Conservation (phyloP, 2,113 vertebrate species). For the Chloroceryle aenea region DNA sequence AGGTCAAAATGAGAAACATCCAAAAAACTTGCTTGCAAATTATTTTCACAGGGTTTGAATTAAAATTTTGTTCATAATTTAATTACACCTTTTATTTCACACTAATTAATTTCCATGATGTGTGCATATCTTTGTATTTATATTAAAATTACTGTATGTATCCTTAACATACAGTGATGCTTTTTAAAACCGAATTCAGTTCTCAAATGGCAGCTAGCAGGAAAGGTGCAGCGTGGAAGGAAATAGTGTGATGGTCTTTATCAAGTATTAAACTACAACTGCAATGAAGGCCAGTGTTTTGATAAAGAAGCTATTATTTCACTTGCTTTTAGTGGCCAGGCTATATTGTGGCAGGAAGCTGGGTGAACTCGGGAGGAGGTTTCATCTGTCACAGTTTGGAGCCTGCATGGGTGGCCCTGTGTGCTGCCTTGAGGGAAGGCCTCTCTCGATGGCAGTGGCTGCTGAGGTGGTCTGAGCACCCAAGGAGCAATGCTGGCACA, state of each 20-base stretch:
- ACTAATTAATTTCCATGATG: background rate
- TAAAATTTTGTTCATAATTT: background rate
- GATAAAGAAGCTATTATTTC: background rate
- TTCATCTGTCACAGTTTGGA: background rate
- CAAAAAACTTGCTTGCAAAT: background rate
- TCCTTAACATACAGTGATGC: background rate
- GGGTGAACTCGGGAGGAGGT: background rate
- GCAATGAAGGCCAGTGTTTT: background rate
- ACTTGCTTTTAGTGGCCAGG: background rate
- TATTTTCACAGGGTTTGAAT: background rate
- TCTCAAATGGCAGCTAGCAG: background rate
- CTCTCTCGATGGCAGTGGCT: background rate
- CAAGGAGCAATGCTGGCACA: background rate
- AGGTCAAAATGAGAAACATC: background rate
- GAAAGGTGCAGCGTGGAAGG: background rate
- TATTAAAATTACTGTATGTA: background rate
- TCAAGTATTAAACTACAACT: background rate
- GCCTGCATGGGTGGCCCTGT: accelerated
- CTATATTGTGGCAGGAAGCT: background rate
- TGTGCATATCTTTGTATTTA: background rate
- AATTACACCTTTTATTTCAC: background rate
- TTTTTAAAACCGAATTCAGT: background rate
- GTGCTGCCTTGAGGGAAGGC: background rate
- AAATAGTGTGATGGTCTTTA: background rate
- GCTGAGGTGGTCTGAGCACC: background rate